phyloP scores from a whole-genome alignment of 2,113 vertebrate species.

The Ranitomeya imitator region DNA sequence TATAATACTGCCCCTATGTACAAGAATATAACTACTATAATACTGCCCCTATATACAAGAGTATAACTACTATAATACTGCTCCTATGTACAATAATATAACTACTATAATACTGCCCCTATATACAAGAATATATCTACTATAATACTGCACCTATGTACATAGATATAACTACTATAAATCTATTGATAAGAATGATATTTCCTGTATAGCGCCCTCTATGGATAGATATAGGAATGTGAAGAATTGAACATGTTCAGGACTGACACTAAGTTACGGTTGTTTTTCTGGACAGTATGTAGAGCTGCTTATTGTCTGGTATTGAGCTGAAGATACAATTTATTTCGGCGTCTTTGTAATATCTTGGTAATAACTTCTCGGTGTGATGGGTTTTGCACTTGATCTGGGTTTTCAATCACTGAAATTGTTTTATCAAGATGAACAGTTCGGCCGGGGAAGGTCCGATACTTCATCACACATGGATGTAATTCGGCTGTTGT shows the following conservation, averaged over 20 bases:
- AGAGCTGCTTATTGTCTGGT: neutral
- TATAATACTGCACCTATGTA: neutral
- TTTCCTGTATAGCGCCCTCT: neutral
- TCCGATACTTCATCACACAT: neutral
- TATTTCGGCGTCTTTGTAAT: neutral
- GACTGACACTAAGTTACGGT: no score
- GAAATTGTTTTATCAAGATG: slow-evolving; percentile 29
- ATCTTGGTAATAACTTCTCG: neutral
- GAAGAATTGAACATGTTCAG: no score
- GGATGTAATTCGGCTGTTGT: slow-evolving; percentile 27
- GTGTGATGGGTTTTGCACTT: neutral
- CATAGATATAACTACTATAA: neutral
- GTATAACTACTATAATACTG: no score
- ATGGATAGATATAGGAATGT: neutral
- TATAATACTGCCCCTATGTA: no score
- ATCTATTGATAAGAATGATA: neutral
- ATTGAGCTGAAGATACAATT: neutral
- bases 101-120: no score
- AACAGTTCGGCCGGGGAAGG: neutral
- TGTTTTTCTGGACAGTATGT: neutral
- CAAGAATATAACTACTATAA: no score
- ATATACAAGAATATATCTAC: no score
- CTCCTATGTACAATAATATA: no score
- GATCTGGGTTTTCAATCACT: neutral
- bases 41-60: no score